A percentile compares a stretch with the other conserved stretches of the same genome.
These are phyloP conservation scores for Callionymus lyra DNA, from an alignment of 2,113 vertebrate species.

Conservation along the genomic window DNA sequence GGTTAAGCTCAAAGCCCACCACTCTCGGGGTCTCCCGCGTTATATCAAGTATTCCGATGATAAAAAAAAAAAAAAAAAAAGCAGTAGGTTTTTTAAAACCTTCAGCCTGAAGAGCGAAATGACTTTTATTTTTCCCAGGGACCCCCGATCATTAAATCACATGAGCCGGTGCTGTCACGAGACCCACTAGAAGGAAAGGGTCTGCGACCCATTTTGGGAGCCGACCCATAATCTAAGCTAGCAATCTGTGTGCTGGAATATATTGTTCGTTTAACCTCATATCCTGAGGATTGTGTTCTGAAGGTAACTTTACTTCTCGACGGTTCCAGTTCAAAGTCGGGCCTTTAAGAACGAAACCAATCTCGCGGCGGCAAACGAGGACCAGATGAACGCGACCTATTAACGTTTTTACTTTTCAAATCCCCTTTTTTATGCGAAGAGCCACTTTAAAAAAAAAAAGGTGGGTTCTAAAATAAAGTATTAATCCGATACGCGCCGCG, in stretches of 20 bases:
- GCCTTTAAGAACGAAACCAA: constrained; percentile 8
- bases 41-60: constrained; percentile 34
- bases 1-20: constrained; percentile 59
- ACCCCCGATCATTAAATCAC: constrained; percentile 55
- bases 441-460: constrained; percentile 3
- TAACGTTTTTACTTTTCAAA: constrained; percentile 14
- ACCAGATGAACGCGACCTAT: constrained; percentile 12
- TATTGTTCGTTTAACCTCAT: constrained; percentile 51
- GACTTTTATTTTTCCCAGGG: constrained; percentile 20
- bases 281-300: constrained; percentile 44
- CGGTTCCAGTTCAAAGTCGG: constrained; percentile 26
- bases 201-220: constrained; percentile 48
- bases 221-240: constrained; percentile 41
- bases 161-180: constrained; percentile 43
- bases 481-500: constrained; percentile 12
- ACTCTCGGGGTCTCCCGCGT: constrained; percentile 41
- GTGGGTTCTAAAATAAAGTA: constrained; percentile 4
- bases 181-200: constrained; percentile 30
- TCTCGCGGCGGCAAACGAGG: constrained; percentile 9
- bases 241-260: constrained; percentile 56
- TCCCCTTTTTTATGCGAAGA: constrained; percentile 4
- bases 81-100: constrained; percentile 37
- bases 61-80: constrained; percentile 18
- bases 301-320: constrained; percentile 47
- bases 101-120: constrained; percentile 42